phyloP scores from a whole-genome alignment of 2,888 invertebrate species.

The Leistus spinibarbis region DNA sequence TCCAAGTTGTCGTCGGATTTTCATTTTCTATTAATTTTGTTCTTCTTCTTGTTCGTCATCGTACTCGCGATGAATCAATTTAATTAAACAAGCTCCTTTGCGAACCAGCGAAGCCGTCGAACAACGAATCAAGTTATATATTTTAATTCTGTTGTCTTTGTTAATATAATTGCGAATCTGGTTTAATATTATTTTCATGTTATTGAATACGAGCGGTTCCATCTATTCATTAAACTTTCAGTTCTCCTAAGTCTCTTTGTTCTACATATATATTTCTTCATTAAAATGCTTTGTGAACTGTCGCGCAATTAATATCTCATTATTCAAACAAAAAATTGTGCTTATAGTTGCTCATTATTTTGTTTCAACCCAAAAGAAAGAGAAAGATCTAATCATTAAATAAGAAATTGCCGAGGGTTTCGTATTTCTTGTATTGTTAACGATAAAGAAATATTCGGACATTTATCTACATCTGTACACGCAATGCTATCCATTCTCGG shows the following conservation, averaged over 20 bases:
- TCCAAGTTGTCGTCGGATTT: slow-evolving; percentile 47
- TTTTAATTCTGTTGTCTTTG: slow-evolving; percentile 34
- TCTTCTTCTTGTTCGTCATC: slow-evolving; percentile 12
- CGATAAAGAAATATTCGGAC: background rate
- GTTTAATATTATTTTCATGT: slow-evolving; percentile 39
- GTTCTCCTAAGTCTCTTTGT: slow-evolving; percentile 37
- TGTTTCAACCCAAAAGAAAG: background rate
- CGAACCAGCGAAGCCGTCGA: background rate
- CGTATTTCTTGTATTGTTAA: background rate
- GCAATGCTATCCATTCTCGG: background rate
- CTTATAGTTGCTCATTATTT: slow-evolving; percentile 25
- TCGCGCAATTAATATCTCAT: slow-evolving; percentile 31
- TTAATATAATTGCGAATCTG: slow-evolving; percentile 38
- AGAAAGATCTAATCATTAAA: background rate
- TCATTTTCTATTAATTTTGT: slow-evolving; percentile 50
- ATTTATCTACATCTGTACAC: background rate
- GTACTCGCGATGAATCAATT: slow-evolving; percentile 32
- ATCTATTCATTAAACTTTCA: slow-evolving; percentile 36
- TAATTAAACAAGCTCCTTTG: slow-evolving; percentile 24
- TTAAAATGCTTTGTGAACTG: slow-evolving; percentile 32
- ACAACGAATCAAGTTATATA: slow-evolving; percentile 15
- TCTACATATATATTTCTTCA: slow-evolving; percentile 28
- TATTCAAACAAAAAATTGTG: slow-evolving; percentile 30
- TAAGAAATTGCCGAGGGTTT: background rate
- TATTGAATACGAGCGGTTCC: slow-evolving; percentile 28